Evolutionary conservation across 1,140 invertebrate genomes (phyloP).

Genomic region (Brachionus paranguensis): DNA sequence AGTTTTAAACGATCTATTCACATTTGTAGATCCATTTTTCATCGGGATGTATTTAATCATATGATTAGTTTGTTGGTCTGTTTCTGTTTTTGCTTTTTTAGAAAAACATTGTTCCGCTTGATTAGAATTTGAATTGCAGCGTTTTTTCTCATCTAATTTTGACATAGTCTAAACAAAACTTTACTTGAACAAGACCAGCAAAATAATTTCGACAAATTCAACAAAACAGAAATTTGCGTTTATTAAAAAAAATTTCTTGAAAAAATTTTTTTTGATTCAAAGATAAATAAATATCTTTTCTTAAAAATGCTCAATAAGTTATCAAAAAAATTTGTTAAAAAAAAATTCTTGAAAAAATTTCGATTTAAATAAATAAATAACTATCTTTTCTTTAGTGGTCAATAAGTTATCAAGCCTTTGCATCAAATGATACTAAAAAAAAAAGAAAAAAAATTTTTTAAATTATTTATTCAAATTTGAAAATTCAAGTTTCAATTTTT

Average conservation of each 20-base stretch:
- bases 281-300: no score
- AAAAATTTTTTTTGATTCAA: no score
- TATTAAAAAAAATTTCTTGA: no score
- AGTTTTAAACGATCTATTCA: constrained; percentile 8
- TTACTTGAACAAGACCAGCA: no score
- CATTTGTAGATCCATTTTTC: constrained; percentile 9
- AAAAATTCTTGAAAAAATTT: no score
- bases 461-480: not conserved
- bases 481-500: not conserved
- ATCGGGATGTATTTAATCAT: constrained; percentile 8
- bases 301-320: no score
- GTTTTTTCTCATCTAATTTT: constrained; percentile 6
- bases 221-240: not conserved
- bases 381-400: not conserved
- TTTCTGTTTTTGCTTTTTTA: not conserved
- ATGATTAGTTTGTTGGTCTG: not conserved
- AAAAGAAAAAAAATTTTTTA: not conserved
- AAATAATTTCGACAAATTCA: not conserved
- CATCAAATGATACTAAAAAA: not conserved
- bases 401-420: not conserved
- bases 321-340: no score
- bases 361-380: not conserved
- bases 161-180: not conserved
- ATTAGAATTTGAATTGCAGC: not conserved
- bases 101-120: not conserved